Evolutionary conservation across 2,113 vertebrate species (phyloP), one percentile per base, ranked within the genome.

Genomic region (Naja naja): DNA sequence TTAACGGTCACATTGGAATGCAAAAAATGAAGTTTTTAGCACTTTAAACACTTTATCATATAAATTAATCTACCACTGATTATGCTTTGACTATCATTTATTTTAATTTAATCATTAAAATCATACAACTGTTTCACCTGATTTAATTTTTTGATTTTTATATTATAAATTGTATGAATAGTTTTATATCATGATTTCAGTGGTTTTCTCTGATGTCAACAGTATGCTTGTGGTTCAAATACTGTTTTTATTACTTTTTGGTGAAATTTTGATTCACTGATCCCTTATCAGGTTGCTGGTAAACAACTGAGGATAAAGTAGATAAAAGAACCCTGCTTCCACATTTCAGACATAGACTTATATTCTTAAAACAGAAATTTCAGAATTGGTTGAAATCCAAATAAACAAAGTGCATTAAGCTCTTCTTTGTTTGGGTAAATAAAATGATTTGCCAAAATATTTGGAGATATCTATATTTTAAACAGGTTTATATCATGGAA

Each of bases 391-490:
- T 14, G 6, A 53, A 6, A 53, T 88, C 58, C 30, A 69, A 87
- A 87, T 39, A 88, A 88, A 64, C 30, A 18, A 34, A 91, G 27
- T 27, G 7, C 39, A 53, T 52, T 8, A 39, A 23, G 49, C 45
- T 52, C 45, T 90, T 90, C 18, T 20, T 92, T 39, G 69, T 64
- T 60, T 54, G 64, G 16, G 45, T 86, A 90, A 93, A 90, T 90
- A 86, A 86, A 60, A 93, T 20, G 54, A 85, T 9, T 34, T 58
- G n/a, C 55, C 88, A 93, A 85, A 93, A 90, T 85, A 60, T 39
- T 85, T 89, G 43, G 16, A 27, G 74, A 60, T 53, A 89, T 58
- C 27, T 89, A 49, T 85, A 89, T 93, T 93, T 93, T 85, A 58
- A 92, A 60, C 3, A 7, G 27, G 88, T 45, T 14, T 52, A 23